Percentiles rank a stretch among this genome's conserved stretches.
Evolutionary conservation across 1,140 invertebrate species (phyloP).

Genomic region (Stratiolaelaps scimitus): DNA sequence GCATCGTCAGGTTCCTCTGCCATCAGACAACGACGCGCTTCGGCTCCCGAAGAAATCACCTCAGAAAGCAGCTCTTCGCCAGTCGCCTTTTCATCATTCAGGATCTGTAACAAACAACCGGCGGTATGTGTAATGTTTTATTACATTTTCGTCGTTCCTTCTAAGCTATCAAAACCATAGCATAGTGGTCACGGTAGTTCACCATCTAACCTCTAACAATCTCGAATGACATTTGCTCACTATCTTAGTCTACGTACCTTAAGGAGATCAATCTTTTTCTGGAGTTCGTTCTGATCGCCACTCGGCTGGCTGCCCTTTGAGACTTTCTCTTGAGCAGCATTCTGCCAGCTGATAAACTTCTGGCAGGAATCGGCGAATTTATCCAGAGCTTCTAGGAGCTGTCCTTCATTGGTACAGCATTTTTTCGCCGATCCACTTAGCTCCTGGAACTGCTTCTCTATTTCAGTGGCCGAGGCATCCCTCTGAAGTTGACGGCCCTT

Average conservation of each 20-base stretch:
- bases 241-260: conserved; percentile 43
- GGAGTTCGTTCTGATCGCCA: conserved; percentile 76
- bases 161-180: conserved; percentile 27
- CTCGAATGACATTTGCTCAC: conserved; percentile 13
- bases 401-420: conserved; percentile 39
- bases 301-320: conserved; percentile 84
- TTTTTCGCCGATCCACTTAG: conserved; percentile 74
- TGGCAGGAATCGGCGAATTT: conserved; percentile 71
- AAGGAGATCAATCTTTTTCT: conserved; percentile 66
- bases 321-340: conserved; percentile 71
- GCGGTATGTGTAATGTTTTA: too few species aligned
- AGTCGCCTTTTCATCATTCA: conserved; percentile 26
- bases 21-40: conserved; percentile 3
- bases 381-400: conserved; percentile 61
- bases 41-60: conserved; percentile 9
- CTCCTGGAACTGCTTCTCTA: conserved; percentile 76
- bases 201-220: conserved; percentile 31
- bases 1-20: conserved; percentile 16
- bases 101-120: not conserved
- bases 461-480: conserved; percentile 50
- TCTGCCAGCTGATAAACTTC: conserved; percentile 80
- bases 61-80: conserved; percentile 24
- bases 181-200: too few species aligned
- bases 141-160: not conserved
- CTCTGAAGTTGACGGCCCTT: conserved; percentile 70